Conservation (phyloP, 1,140 invertebrate genomes). For the Patella vulgata region DNA sequence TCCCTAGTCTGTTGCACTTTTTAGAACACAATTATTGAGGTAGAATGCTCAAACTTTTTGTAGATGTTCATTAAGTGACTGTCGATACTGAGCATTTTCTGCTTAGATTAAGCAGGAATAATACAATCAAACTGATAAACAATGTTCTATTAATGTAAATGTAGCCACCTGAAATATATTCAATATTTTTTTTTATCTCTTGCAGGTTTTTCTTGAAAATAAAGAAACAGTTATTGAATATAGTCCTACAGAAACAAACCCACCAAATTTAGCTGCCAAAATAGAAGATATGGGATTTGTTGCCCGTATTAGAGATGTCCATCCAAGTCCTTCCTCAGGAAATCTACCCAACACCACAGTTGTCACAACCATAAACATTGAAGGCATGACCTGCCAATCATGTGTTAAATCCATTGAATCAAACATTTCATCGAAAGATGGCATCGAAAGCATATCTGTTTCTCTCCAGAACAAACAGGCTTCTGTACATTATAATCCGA, state of each 20-base stretch:
- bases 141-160: no score
- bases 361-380: conserved; percentile 65
- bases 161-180: no score
- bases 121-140: no score
- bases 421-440: conserved; percentile 42
- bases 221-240: conserved; percentile 51
- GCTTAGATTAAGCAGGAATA: no score
- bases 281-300: conserved; percentile 61
- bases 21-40: no score
- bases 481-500: conserved; percentile 48
- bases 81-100: no score
- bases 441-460: conserved; percentile 69
- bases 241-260: conserved; percentile 45
- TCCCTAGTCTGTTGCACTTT: no score
- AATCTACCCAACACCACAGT: conserved; percentile 42
- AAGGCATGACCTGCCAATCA: conserved; percentile 66
- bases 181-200: conserved; percentile 28
- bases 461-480: conserved; percentile 58
- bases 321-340: conserved; percentile 20
- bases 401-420: conserved; percentile 65
- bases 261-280: conserved; percentile 50
- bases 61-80: no score
- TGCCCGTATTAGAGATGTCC: conserved; percentile 35
- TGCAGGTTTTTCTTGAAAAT: conserved; percentile 49
- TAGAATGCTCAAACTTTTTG: no score